Evolutionary conservation across 2,113 vertebrate species (phyloP).

Genomic region (Pangasianodon hypophthalmus): DNA sequence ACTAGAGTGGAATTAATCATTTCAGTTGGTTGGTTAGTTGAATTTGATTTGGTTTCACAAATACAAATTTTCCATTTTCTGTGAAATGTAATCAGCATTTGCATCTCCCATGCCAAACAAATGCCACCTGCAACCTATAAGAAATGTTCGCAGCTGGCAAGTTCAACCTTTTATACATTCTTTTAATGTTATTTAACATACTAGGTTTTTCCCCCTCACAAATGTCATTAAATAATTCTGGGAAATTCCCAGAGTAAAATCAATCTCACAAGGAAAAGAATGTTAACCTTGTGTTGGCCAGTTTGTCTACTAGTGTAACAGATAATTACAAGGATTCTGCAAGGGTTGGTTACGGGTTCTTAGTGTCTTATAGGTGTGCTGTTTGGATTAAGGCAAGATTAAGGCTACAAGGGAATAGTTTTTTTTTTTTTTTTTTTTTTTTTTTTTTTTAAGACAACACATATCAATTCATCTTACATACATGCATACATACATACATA

Average conservation of each 20-base stretch:
- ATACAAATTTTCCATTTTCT: background rate
- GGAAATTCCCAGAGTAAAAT: slow-evolving; percentile 5
- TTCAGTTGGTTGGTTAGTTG: background rate
- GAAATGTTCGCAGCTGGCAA: background rate
- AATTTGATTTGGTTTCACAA: background rate
- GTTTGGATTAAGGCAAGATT: background rate
- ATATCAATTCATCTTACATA: background rate
- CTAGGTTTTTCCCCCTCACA: background rate
- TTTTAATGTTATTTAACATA: background rate
- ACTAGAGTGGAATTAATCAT: background rate
- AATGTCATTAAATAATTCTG: background rate
- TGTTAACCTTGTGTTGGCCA: background rate
- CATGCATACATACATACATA: no score
- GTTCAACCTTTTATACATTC: background rate
- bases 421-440: background rate
- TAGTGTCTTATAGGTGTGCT: background rate
- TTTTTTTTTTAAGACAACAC: background rate
- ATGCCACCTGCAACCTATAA: background rate
- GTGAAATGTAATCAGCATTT: background rate
- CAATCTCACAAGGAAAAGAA: background rate
- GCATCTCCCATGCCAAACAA: background rate
- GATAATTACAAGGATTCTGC: background rate
- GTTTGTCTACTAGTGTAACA: background rate
- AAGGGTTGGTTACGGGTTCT: background rate
- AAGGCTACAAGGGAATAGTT: background rate